Percentiles rank a stretch among this genome's conserved stretches.
phyloP scores from a whole-genome alignment of 2,113 vertebrate species.

The Trochalopteron elliotii region DNA sequence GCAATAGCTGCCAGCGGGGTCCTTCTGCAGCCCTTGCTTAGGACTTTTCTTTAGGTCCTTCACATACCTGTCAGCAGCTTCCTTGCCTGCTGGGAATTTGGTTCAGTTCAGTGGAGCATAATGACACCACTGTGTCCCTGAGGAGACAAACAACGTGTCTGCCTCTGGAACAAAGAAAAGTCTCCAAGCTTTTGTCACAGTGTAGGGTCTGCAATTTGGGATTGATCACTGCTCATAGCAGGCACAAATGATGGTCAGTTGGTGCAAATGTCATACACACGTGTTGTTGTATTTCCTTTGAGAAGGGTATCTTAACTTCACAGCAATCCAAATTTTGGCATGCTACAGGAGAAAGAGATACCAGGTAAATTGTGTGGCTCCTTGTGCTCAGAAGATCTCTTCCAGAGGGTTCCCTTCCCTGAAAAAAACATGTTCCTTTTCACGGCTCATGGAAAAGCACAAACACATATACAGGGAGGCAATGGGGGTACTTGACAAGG shows the following conservation, averaged over 20 bases:
- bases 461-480: rapidly evolving
- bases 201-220: background rate
- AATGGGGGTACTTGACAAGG: background rate
- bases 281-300: background rate
- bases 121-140: background rate
- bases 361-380: background rate
- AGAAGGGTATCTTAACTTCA: background rate
- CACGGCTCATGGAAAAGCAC: background rate
- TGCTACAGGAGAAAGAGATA: background rate
- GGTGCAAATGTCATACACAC: background rate
- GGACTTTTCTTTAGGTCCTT: background rate
- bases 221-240: background rate
- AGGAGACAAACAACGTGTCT: background rate
- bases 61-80: background rate
- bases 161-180: background rate
- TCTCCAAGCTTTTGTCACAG: background rate
- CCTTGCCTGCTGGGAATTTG: background rate
- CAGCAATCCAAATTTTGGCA: background rate
- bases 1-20: background rate
- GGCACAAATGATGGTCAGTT: background rate
- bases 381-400: background rate
- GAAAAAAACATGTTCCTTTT: background rate
- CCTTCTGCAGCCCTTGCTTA: background rate
- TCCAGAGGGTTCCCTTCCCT: background rate
- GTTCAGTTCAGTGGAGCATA: background rate